phyloP scores from a whole-genome alignment of 1,140 invertebrate genomes.

The Vanessa atalanta region DNA sequence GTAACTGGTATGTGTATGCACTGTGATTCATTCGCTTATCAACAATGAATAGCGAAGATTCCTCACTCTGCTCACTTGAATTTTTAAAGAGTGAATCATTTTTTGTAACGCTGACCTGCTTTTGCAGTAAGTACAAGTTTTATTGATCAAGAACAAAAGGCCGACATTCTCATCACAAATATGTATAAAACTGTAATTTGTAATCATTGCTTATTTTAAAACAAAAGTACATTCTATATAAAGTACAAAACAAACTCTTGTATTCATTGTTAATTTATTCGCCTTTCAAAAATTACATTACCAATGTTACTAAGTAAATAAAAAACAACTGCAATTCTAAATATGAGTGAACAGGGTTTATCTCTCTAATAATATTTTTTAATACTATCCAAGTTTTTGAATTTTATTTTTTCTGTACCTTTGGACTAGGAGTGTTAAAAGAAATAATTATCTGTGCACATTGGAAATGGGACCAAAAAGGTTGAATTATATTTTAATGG shows the following conservation, averaged over 20 bases:
- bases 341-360: constrained; percentile 38
- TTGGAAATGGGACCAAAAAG: constrained; percentile 58
- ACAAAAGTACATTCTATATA: neutral
- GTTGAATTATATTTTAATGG: constrained; percentile 45
- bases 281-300: constrained; percentile 2
- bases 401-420: constrained; percentile 43
- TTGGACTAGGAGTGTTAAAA: constrained; percentile 40
- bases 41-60: constrained; percentile 19
- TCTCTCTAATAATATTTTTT: constrained; percentile 33
- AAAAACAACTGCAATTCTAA: constrained; percentile 29
- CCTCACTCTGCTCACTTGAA: constrained; percentile 18
- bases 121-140: neutral
- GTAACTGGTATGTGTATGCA: constrained; percentile 20
- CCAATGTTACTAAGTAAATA: neutral
- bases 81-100: constrained; percentile 25
- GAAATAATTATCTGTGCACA: constrained; percentile 36
- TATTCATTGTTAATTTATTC: neutral
- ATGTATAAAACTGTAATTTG: neutral
- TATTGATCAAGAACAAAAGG: constrained; percentile 1
- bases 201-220: neutral
- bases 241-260: constrained; percentile 1
- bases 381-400: constrained; percentile 30
- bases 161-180: neutral
- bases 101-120: constrained; percentile 11
- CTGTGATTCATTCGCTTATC: constrained; percentile 28